Evolutionary conservation across 2,888 invertebrate species (phyloP), one percentile per base, ranked within the genome.

Genomic region (Amphipyra tragopoginis): DNA sequence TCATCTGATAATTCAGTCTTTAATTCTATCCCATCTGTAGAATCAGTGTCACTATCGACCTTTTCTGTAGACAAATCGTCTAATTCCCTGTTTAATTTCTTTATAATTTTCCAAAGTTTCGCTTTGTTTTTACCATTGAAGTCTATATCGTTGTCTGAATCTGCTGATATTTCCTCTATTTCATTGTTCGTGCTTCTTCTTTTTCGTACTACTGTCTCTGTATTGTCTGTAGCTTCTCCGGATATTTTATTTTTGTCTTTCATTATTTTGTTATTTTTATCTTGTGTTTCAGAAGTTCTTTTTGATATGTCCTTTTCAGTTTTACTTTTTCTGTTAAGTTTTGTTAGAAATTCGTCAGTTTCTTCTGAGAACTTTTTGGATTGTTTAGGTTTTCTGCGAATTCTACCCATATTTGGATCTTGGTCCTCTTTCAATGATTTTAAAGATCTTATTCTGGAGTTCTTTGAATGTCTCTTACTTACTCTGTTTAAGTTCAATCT

Each of bases 61-160:
- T 61, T 71, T 57, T 90, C 84, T 14, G 66, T 42, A 2, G 90
- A 83, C 21, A 89, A 53, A 26, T 86, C 79, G 11, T 85, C 77
- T 14, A 90, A 65, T 60, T 86, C 82, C 52, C 87, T 82, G 21
- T 90, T 86, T 4, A 92, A 73, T 66, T 85, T 88, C 8, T 82
- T 81, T 0, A 92, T 65, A 36, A 92, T 83, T 45, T 87, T 89
- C 75, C 85, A 86, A 2, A 89, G 52, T 36, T 87, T 86, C 0
- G 67, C 73, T 61, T 85, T 81, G 13, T 86, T 82, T 51, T 79
- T 82, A 11, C 69, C 68, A 36, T 81, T 77, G 0, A 73, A 52
- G 4, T 88, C 82, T 21, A 90, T 80, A 72, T 90, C 86, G 47
- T 91, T 93, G 64, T 90, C 89, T 39, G 71, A 1, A 64, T 90